These are phyloP conservation scores for Pangasius mekongensis DNA, from an alignment of 2,797 vertebrate genomes.

Conservation along the genomic window DNA sequence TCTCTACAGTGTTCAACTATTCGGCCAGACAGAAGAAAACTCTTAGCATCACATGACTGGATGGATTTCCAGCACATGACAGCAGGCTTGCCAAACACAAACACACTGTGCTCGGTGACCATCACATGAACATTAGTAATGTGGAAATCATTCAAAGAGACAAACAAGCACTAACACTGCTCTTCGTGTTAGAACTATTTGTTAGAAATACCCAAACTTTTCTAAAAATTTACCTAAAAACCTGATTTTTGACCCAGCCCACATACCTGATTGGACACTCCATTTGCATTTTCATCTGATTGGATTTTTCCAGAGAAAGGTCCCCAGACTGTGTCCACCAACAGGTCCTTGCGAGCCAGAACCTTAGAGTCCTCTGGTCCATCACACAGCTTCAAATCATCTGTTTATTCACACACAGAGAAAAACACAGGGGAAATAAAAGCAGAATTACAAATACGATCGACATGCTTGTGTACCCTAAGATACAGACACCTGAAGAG, in stretches of 20 bases:
- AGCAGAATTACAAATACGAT: neutral
- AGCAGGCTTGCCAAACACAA: slow-evolving; percentile 9
- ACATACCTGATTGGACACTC: slow-evolving; percentile 72
- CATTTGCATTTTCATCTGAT: slow-evolving; percentile 66
- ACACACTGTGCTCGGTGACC: neutral
- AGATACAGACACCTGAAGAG: neutral
- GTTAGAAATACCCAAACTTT: slow-evolving; percentile 6
- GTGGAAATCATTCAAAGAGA: neutral
- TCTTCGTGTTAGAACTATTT: slow-evolving; percentile 3
- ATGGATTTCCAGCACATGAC: slow-evolving; percentile 69
- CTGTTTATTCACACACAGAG: slow-evolving; percentile 66
- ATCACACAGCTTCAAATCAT: slow-evolving; percentile 78
- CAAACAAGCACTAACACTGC: neutral
- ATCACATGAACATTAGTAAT: slow-evolving; percentile 35
- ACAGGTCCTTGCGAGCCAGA: slow-evolving; percentile 70
- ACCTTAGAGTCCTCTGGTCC: slow-evolving; percentile 70
- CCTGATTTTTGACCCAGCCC: slow-evolving; percentile 54
- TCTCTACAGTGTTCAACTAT: slow-evolving; percentile 47
- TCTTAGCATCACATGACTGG: slow-evolving; percentile 75
- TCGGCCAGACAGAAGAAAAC: slow-evolving; percentile 66
- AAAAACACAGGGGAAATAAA: neutral
- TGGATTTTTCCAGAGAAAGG: slow-evolving; percentile 85
- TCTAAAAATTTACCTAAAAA: neutral
- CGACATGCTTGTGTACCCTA: neutral
- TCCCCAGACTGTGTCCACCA: slow-evolving; percentile 83